Evolutionary conservation across 2,797 vertebrate species (phyloP), one percentile per base, ranked within the genome.

Genomic region (Gephyroberyx darwinii): DNA sequence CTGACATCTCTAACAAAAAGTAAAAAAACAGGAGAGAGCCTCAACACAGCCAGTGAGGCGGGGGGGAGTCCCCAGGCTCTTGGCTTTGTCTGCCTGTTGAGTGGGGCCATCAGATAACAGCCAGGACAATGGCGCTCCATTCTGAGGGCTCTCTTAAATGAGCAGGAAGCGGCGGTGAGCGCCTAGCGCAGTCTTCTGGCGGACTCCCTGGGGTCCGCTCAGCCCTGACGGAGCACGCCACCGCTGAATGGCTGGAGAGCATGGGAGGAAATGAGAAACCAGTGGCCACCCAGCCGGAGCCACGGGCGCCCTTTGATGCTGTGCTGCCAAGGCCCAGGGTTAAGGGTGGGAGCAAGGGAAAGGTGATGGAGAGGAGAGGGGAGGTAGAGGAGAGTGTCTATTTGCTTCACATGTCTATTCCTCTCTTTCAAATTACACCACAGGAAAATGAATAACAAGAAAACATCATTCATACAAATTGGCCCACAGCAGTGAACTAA

Each of bases 51-150:
- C 69, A 78, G 71, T 35, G 66, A 82, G 77, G 75, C 74, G 74
- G 69, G 75, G 69, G 78, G 69, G 78, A 63, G 69, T 77, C 87
- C 81, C 84, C 84, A 83, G 89, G 79, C 88, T 83, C 84, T 86
- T 86, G 87, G 92, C 93, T 93, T 93, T 94, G 94, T 94, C 91
- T 92, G 90, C 86, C 47, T 92, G 88, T 90, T 88, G 87, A 89
- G 84, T 85, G 86, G 81, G 86, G 88, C 93, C 94, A 95, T 94
- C 94, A 93, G 94, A 95, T 94, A 94, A 94, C 90, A 86, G 87
- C 75, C 82, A 88, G 92, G 93, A 95, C 94, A 95, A 95, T 95
- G 87, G 94, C 50, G 80, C 90, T 90, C 93, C 91, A 92, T 92
- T 93, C 92, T 91, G 85, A 86, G 73, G 90, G 81, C 83, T 88